Evolutionary conservation across 2,113 vertebrate species (phyloP), one percentile per base, ranked within the genome.

Genomic region (Hyla sarda): DNA sequence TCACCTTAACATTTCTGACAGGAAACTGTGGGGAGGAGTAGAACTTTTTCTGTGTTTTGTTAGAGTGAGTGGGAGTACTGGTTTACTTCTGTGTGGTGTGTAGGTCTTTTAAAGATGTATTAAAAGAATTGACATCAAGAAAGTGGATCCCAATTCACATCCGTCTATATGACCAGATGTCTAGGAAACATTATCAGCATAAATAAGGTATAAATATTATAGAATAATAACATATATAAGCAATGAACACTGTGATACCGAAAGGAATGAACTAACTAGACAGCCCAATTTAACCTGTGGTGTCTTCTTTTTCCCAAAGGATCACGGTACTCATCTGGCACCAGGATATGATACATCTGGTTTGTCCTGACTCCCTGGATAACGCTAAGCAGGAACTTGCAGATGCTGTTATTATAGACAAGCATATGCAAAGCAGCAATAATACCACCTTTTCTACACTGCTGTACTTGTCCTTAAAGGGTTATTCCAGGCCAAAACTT

Each of bases 11-110:
- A 23, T 54, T 9, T 50, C 2, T 69, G 10, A 82, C 83, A 85
- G 83, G 83, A 85, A 85, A 37, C 17, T 65, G 73, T 85, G 73
- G 73, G 73, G 83, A 52, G 73, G 25, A 47, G 50, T 5, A 67
- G 16, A 45, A 32, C 4, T 1, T 32, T 41, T 23, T 69, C 8
- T 41, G 12, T 60, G 12, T 62, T 77, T 77, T 54, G 74, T 21
- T 34, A 71, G 67, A 16, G 32, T 71, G 67, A 41, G 67, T 71
- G 12, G 67, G 34, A 71, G 67, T 71, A 10, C 67, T 71, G 28
- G 17, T 71, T 71, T 41, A 2, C 30, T 21, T 71, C 32, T 37
- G 19, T 23, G 19, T 60, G 17, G 13, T 12, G 9, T 17, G 30
- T 67, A 67, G 34, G 16, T 62, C 60, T 62, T 25, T 14, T 65